Conservation (phyloP, 2,113 vertebrate genomes). For the Chelonoidis abingdonii region DNA sequence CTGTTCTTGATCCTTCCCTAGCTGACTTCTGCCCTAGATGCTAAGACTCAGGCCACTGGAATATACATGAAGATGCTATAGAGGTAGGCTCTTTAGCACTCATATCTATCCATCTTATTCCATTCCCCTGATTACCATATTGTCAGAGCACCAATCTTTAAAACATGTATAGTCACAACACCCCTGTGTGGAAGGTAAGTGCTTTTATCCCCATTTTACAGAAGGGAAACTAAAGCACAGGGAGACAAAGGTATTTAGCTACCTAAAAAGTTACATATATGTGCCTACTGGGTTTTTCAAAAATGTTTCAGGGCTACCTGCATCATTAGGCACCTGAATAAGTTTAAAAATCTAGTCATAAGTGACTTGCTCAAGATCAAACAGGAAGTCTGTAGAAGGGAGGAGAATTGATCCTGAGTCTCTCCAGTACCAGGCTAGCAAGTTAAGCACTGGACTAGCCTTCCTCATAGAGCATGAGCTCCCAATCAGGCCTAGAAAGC, state of each 20-base stretch:
- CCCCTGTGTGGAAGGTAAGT: neutral
- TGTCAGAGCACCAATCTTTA: accelerated
- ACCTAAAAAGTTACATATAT: neutral
- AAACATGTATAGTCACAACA: neutral
- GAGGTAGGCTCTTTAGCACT: neutral
- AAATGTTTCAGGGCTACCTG: neutral
- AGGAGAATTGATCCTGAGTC: neutral
- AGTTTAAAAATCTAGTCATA: neutral
- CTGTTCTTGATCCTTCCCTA: neutral
- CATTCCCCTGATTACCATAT: neutral
- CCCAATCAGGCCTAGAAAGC: conserved; percentile 36
- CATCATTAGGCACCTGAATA: neutral
- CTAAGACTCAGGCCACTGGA: neutral
- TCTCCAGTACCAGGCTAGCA: neutral
- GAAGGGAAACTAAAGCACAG: neutral
- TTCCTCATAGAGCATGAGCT: conserved; percentile 33
- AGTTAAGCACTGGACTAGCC: conserved; percentile 13
- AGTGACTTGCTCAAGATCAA: conserved; percentile 1
- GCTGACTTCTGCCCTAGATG: neutral
- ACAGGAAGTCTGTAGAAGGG: neutral
- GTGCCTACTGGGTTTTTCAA: neutral
- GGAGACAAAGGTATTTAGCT: neutral
- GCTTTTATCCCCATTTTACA: neutral
- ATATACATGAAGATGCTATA: neutral
- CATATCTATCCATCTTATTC: neutral